These are phyloP conservation scores for Echiichthys vipera DNA, from an alignment of 2,797 vertebrate species.

Conservation along the genomic window DNA sequence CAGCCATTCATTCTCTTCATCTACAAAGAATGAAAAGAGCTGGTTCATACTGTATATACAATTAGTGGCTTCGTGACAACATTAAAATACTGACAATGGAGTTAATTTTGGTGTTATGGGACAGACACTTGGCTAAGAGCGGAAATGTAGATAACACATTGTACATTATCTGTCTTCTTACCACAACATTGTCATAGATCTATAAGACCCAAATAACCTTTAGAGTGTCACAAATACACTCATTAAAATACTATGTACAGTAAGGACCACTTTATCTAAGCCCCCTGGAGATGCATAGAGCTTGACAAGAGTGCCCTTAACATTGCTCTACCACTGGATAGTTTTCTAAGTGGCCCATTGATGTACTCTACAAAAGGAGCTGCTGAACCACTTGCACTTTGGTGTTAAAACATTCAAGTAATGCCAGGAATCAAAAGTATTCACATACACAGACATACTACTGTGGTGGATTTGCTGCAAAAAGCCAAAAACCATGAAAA, in stretches of 20 bases:
- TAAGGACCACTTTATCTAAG: slow-evolving; percentile 66
- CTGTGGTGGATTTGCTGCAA: slow-evolving; percentile 49
- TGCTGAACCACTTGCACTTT: slow-evolving; percentile 71
- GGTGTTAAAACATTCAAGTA: slow-evolving; percentile 90
- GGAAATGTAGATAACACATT: slow-evolving; percentile 49
- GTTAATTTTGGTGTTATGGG: slow-evolving; percentile 26
- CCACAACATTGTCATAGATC: slow-evolving; percentile 75
- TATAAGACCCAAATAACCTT: slow-evolving; percentile 87
- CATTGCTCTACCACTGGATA: slow-evolving; percentile 61
- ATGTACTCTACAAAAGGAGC: slow-evolving; percentile 58
- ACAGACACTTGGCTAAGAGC: slow-evolving; percentile 46
- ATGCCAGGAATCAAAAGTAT: slow-evolving; percentile 90
- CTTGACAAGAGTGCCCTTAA: slow-evolving; percentile 59
- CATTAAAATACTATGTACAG: slow-evolving; percentile 86
- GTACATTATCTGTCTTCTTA: slow-evolving; percentile 41
- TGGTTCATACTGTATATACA: slow-evolving; percentile 49
- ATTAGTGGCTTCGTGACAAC: slow-evolving; percentile 43
- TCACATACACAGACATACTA: slow-evolving; percentile 62
- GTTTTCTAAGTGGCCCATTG: slow-evolving; percentile 61
- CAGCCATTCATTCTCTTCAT: slow-evolving; percentile 38
- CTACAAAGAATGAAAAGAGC: slow-evolving; percentile 38
- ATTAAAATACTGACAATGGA: slow-evolving; percentile 32
- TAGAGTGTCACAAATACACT: slow-evolving; percentile 84
- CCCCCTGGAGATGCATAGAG: slow-evolving; percentile 47
- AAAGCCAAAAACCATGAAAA: slow-evolving; percentile 31